Percentiles rank a stretch among this genome's conserved stretches.
phyloP scores from a whole-genome alignment of 2,888 invertebrate species.

The Oligia strigilis region DNA sequence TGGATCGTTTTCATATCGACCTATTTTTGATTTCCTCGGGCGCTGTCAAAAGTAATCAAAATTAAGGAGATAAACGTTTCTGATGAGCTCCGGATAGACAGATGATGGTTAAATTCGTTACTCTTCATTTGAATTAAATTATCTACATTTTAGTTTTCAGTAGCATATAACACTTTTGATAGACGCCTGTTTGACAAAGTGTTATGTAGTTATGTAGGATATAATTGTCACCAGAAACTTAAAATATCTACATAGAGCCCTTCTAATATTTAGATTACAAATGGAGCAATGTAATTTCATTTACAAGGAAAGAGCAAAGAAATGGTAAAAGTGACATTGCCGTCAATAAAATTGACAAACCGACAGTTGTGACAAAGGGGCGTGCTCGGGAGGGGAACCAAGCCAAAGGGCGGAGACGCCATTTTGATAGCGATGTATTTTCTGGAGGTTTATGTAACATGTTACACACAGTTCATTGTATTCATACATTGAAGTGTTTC shows the following conservation, averaged over 20 bases:
- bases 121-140: not conserved
- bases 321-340: conserved; percentile 56
- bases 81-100: conserved; percentile 8
- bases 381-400: conserved; percentile 70
- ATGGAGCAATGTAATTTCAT: conserved; percentile 2
- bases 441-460: conserved; percentile 25
- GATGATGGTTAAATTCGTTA: not conserved
- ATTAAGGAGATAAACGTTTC: conserved; percentile 24
- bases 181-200: not conserved
- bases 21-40: conserved; percentile 13
- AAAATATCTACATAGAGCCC: not conserved
- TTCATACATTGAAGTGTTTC: conserved; percentile 15
- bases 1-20: conserved; percentile 14
- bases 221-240: not conserved
- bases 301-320: conserved; percentile 1
- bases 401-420: conserved; percentile 73
- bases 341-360: conserved; percentile 69
- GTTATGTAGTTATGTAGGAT: not conserved
- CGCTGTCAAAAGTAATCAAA: conserved; percentile 3
- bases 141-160: not conserved
- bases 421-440: conserved; percentile 68
- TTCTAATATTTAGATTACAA: conserved; percentile 1
- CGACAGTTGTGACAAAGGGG: conserved; percentile 78
- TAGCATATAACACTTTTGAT: not conserved
- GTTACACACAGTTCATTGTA: conserved; percentile 9